These are phyloP conservation scores for Phyllopteryx taeniolatus DNA, from an alignment of 2,113 vertebrate species.

Conservation along the genomic window DNA sequence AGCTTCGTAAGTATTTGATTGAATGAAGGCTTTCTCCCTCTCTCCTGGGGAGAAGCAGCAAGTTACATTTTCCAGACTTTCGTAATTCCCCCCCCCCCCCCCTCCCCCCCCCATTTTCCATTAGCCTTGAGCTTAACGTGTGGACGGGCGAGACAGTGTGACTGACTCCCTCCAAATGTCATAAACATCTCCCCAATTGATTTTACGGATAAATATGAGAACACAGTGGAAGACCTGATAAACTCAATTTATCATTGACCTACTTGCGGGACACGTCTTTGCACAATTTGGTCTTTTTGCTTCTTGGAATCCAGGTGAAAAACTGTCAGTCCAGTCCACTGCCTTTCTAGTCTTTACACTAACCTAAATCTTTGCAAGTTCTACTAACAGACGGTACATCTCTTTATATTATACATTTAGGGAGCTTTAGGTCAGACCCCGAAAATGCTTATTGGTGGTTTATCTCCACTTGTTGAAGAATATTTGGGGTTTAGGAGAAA, in stretches of 20 bases:
- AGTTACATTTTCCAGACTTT: too few relatives aligned
- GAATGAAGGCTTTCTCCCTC: neutral
- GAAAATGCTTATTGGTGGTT: neutral
- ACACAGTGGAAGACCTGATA: neutral
- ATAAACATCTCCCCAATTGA: neutral
- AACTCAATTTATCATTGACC: neutral
- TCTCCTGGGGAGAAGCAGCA: neutral
- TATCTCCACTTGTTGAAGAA: neutral
- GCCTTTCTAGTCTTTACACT: neutral
- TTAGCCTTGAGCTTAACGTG: neutral
- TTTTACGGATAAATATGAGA: neutral
- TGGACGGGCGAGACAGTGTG: neutral
- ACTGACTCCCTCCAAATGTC: neutral
- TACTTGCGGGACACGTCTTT: neutral
- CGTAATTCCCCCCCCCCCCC: too few relatives aligned
- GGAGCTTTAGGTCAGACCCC: neutral
- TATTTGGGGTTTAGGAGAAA: too few relatives aligned
- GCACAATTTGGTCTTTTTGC: neutral
- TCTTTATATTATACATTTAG: neutral
- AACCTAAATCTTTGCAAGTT: neutral
- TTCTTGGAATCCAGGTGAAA: neutral
- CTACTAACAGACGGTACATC: neutral
- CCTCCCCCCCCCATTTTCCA: too few relatives aligned
- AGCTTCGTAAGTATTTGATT: constrained; percentile 8
- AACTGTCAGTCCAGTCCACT: neutral